Conservation (phyloP, 2,113 vertebrate genomes). For the Epinephelus fuscoguttatus region DNA sequence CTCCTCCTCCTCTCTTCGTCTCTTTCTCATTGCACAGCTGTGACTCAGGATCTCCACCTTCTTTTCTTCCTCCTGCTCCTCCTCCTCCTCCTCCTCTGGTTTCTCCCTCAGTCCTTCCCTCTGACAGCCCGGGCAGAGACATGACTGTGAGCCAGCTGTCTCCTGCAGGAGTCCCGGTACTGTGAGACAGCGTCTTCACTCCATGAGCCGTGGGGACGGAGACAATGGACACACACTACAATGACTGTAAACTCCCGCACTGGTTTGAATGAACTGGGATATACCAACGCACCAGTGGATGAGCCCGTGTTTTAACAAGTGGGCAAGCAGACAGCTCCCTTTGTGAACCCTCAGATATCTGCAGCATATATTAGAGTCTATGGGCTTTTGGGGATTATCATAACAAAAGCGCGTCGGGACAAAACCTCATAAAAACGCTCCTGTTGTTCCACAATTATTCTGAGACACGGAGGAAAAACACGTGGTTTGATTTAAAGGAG, state of each 20-base stretch:
- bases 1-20: background rate
- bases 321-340: slow-evolving; percentile 34
- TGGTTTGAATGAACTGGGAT: slow-evolving; percentile 50
- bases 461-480: slow-evolving; percentile 55
- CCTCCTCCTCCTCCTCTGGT: slow-evolving; percentile 29
- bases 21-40: background rate
- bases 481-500: slow-evolving; percentile 77
- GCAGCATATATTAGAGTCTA: slow-evolving; percentile 36
- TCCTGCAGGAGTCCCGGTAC: background rate
- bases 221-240: slow-evolving; percentile 44
- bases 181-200: background rate
- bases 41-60: slow-evolving; percentile 54
- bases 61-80: slow-evolving; percentile 18
- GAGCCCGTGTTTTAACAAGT: slow-evolving; percentile 23
- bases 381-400: slow-evolving; percentile 62
- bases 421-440: slow-evolving; percentile 49
- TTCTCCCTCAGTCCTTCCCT: background rate
- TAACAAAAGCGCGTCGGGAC: slow-evolving; percentile 72
- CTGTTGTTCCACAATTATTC: slow-evolving; percentile 46
- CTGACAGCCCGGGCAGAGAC: slow-evolving; percentile 32
- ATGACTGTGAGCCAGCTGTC: slow-evolving; percentile 64
- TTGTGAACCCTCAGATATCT: slow-evolving; percentile 35
- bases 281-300: slow-evolving; percentile 12
- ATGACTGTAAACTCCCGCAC: slow-evolving; percentile 32
- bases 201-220: background rate